Percentiles rank a stretch among this genome's conserved stretches.
Conservation (phyloP, 2,113 vertebrate species). For the Pterocles burchelli region DNA sequence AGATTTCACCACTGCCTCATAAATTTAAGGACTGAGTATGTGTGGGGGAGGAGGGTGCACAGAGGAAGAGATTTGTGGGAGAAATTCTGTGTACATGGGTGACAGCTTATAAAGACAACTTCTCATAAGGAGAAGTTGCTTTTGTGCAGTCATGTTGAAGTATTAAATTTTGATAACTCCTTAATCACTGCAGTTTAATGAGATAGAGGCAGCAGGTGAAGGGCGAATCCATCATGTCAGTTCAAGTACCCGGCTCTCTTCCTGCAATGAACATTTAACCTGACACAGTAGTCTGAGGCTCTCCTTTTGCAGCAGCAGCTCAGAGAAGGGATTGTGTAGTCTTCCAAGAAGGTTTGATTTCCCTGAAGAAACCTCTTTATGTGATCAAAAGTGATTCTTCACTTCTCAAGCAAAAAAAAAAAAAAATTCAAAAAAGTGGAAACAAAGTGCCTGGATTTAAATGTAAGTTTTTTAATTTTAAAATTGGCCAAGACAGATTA, state of each 20-base stretch:
- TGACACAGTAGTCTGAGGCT: background rate
- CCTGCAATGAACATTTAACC: constrained; percentile 27
- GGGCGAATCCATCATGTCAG: constrained; percentile 57
- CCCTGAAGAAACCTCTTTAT: background rate
- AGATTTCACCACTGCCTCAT: constrained; percentile 42
- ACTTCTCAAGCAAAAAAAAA: background rate
- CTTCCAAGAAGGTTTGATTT: constrained; percentile 12
- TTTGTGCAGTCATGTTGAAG: constrained; percentile 56
- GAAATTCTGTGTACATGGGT: background rate
- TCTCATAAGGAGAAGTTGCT: background rate
- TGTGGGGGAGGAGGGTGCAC: background rate
- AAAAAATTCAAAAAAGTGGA: background rate
- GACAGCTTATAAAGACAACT: background rate
- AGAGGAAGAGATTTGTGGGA: background rate
- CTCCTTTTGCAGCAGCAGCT: background rate
- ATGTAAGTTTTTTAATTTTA: background rate
- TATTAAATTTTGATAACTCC: constrained; percentile 69
- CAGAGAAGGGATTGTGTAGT: background rate
- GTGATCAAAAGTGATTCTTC: background rate
- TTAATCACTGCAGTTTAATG: constrained; percentile 69
- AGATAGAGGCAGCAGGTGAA: constrained; percentile 61
- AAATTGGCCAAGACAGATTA: background rate
- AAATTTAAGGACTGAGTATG: constrained; percentile 31
- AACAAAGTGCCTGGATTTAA: background rate
- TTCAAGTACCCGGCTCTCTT: constrained; percentile 5